Evolutionary conservation across 2,888 invertebrate species (phyloP).

Genomic region (Digitonthophagus gazella): DNA sequence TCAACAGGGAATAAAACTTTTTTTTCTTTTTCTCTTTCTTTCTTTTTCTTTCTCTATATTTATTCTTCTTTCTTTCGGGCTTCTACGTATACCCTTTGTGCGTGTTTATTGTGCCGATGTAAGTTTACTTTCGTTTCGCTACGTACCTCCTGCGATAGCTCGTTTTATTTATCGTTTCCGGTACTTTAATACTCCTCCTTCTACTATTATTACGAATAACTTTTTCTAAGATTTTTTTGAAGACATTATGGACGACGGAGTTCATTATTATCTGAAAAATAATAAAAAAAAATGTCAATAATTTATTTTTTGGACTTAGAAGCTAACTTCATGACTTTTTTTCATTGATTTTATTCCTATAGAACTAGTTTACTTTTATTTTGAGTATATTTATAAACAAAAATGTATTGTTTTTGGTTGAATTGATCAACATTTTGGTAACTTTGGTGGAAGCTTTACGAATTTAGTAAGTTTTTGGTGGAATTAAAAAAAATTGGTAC

Average conservation of each 20-base stretch:
- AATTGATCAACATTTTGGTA: too few relatives aligned
- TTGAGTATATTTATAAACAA: too few relatives aligned
- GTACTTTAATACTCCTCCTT: constrained; percentile 21
- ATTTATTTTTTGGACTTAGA: too few relatives aligned
- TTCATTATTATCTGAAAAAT: constrained; percentile 35
- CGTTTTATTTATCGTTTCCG: constrained; percentile 8
- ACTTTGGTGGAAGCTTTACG: too few relatives aligned
- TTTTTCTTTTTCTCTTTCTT: not conserved
- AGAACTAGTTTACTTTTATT: too few relatives aligned
- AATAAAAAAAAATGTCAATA: constrained; percentile 6
- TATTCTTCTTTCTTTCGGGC: not conserved
- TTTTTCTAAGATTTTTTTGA: constrained; percentile 25
- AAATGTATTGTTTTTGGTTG: too few relatives aligned
- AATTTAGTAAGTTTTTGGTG: too few relatives aligned
- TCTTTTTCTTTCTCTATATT: not conserved
- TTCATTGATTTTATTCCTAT: too few relatives aligned
- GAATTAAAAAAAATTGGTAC: too few relatives aligned
- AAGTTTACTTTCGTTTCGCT: not conserved
- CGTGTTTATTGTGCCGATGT: not conserved
- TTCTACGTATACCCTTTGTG: not conserved
- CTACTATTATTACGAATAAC: constrained; percentile 9
- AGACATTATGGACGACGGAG: constrained; percentile 36
- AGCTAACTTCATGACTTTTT: too few relatives aligned
- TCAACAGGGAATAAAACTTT: not conserved
- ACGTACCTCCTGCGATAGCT: constrained; percentile 4